phyloP scores from a whole-genome alignment of 2,888 invertebrate genomes.

The Nezara viridula region DNA sequence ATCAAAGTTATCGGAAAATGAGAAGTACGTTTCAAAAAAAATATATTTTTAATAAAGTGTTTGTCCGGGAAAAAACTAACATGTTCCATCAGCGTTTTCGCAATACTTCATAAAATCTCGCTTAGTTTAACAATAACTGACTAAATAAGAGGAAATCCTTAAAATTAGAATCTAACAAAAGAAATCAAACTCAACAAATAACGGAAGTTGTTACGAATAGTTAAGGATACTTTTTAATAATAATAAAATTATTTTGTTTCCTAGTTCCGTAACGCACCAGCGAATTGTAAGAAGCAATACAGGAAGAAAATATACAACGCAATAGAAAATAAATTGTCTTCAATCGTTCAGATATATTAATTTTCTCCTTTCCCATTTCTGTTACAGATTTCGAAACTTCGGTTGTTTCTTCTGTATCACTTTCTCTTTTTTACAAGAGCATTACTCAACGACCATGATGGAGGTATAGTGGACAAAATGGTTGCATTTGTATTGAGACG shows the following conservation, averaged over 20 bases:
- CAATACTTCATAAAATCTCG: too few species aligned
- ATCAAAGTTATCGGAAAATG: too few species aligned
- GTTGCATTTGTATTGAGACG: not conserved
- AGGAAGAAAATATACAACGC: not conserved
- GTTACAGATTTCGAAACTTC: not conserved
- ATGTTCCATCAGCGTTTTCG: too few species aligned
- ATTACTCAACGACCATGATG: not conserved
- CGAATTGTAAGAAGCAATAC: not conserved
- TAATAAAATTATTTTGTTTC: not conserved
- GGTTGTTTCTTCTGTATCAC: not conserved
- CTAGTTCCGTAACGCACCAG: not conserved
- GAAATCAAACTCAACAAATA: too few species aligned
- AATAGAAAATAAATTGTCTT: not conserved
- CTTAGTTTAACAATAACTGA: too few species aligned
- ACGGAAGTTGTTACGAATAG: too few species aligned
- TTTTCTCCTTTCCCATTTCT: not conserved
- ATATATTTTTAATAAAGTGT: too few species aligned
- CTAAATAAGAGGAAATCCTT: too few species aligned
- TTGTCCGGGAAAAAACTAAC: too few species aligned
- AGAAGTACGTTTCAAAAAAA: too few species aligned
- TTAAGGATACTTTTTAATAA: too few species aligned
- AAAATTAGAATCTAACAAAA: too few species aligned
- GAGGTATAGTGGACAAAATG: not conserved
- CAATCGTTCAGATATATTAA: not conserved
- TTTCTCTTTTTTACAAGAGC: not conserved